Percentiles rank a stretch among this genome's conserved stretches.
Evolutionary conservation across 2,888 invertebrate species (phyloP).

Genomic region (Cristatella mucedo): DNA sequence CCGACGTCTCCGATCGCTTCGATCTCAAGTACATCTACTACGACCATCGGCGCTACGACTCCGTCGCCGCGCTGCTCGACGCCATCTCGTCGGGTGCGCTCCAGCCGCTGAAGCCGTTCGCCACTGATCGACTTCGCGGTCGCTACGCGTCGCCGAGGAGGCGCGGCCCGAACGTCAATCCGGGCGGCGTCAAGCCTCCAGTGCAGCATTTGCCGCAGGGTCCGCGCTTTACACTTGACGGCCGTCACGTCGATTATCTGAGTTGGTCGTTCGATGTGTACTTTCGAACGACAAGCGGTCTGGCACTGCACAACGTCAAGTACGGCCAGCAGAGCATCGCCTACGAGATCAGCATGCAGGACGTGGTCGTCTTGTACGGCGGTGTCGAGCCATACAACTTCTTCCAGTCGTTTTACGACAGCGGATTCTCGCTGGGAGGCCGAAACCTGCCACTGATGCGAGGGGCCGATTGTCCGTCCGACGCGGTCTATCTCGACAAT

Average conservation of each 20-base stretch:
- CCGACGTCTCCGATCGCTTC: background rate
- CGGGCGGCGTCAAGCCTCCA: too few species aligned
- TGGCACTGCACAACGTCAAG: background rate
- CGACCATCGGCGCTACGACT: background rate
- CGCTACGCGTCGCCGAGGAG: too few species aligned
- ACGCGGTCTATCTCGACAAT: conserved; percentile 19
- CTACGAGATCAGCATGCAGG: conserved; percentile 26
- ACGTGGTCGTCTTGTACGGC: conserved; percentile 23
- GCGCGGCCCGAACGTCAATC: too few species aligned
- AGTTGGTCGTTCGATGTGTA: conserved; percentile 1
- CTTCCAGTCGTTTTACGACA: conserved; percentile 13
- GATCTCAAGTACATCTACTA: background rate
- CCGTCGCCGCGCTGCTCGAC: background rate
- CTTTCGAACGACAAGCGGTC: background rate
- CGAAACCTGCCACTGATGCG: conserved; percentile 17
- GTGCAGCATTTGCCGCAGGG: background rate
- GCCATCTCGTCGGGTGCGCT: background rate
- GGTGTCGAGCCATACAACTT: conserved; percentile 16
- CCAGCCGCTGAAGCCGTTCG: too few species aligned
- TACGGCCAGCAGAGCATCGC: conserved; percentile 15
- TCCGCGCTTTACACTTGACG: background rate
- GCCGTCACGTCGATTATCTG: background rate
- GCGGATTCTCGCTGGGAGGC: conserved; percentile 19
- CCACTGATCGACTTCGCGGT: too few species aligned
- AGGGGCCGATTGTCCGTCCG: conserved; percentile 25